A percentile compares a stretch with the other conserved stretches of the same genome.
These are phyloP conservation scores for Eulimnadia texana DNA, from an alignment of 1,140 invertebrate genomes.

Conservation along the genomic window DNA sequence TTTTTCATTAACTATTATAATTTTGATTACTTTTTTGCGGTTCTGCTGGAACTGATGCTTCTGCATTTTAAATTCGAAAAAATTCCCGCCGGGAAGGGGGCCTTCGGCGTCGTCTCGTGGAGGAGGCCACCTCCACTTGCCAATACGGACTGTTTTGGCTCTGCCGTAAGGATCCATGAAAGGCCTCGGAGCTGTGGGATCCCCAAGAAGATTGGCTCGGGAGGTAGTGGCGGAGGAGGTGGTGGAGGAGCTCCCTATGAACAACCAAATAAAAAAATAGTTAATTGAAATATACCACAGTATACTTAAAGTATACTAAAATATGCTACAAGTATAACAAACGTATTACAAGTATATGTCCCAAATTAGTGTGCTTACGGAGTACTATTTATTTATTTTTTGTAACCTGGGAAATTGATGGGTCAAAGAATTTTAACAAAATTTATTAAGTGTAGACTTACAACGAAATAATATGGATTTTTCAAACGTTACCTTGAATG, in stretches of 20 bases:
- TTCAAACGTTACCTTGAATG: too few species aligned
- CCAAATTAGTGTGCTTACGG: too few species aligned
- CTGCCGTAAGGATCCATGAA: constrained; percentile 81
- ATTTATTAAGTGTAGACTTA: too few species aligned
- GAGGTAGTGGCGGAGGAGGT: constrained; percentile 70
- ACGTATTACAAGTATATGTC: too few species aligned
- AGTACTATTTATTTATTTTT: too few species aligned
- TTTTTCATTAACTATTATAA: not conserved
- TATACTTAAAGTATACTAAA: too few species aligned
- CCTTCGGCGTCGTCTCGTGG: constrained; percentile 54
- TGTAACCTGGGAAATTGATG: too few species aligned
- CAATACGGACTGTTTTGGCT: constrained; percentile 87
- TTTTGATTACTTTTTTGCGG: not conserved
- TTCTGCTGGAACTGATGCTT: constrained; percentile 33
- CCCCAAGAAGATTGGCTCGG: constrained; percentile 54
- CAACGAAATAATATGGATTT: too few species aligned
- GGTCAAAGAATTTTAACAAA: too few species aligned
- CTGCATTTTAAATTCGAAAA: constrained; percentile 75
- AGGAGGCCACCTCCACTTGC: constrained; percentile 93
- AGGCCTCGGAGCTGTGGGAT: constrained; percentile 57
- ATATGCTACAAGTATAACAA: too few species aligned
- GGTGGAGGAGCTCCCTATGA: constrained; percentile 40
- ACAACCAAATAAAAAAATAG: not conserved
- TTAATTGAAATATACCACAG: not conserved
- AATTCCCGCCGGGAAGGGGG: constrained; percentile 43